Evolutionary conservation across 2,888 invertebrate genomes (phyloP).

Genomic region (Tenthredo notha): DNA sequence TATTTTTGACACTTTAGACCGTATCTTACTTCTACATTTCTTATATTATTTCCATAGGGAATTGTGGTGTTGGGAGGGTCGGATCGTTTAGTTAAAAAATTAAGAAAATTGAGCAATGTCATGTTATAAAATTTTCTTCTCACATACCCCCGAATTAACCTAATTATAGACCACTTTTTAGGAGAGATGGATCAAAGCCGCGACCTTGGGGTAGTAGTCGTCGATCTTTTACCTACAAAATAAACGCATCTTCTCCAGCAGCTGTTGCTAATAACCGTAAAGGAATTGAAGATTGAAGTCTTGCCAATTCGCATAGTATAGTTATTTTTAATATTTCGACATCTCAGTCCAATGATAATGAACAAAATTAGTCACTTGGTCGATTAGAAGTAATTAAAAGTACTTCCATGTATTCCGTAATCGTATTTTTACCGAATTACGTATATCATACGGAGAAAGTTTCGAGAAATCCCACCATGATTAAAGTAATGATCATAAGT

Average conservation of each 20-base stretch:
- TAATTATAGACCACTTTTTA: slow-evolving; percentile 34
- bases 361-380: neutral
- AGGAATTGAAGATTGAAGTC: neutral
- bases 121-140: slow-evolving; percentile 34
- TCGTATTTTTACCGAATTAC: neutral
- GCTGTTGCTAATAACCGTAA: slow-evolving; percentile 8
- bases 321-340: neutral
- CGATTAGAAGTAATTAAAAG: neutral
- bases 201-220: neutral
- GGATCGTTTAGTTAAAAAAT: slow-evolving; percentile 10
- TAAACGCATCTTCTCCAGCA: slow-evolving; percentile 14
- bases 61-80: slow-evolving; percentile 11
- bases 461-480: neutral
- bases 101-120: slow-evolving; percentile 44
- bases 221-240: neutral
- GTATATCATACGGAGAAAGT: slow-evolving; percentile 15
- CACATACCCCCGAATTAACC: slow-evolving; percentile 45
- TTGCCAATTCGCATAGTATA: neutral
- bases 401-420: too few relatives aligned
- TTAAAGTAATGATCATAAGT: neutral
- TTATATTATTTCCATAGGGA: slow-evolving; percentile 30
- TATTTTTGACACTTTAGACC: slow-evolving; percentile 17
- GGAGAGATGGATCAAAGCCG: neutral
- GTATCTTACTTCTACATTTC: neutral
- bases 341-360: neutral